Base-by-base conservation (phyloP, 2,888 invertebrate species). In the Maniola hyperantus region DNA sequence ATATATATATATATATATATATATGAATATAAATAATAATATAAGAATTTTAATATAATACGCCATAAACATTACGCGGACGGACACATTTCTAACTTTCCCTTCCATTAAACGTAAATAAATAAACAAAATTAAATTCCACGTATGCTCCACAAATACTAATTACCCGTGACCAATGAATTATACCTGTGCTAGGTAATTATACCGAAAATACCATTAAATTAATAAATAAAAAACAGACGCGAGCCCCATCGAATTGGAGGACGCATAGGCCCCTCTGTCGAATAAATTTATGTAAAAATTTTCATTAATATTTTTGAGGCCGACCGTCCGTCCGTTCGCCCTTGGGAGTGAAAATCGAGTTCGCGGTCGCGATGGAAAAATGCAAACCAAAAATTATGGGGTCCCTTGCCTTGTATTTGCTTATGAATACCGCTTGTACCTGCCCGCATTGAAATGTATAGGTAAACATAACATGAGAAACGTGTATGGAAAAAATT, bases 251-350 rank as follows among this genome's bases (percentile, higher is more conserved):
- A 86, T 87, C 83, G 85, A 77, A 80, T 83, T 82, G 80, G 77
- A 81, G 82, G 85, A 84, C 83, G 85, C 84, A 79, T 84, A 83
- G 85, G 85, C 85, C 91, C 91, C 90, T 89, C 89, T 85, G 84
- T 86, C 88, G 89, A 89, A 92, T 92, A 92, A 92, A 92, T 92
- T 92, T 92, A 92, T 92, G 92, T 91, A 92, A 91, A 92, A 92
- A 90, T 88, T 92, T 92, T 92, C 92, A 92, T 92, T 92, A 91
- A 91, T 92, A 92, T 92, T 92, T 91, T 91, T 87, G 90, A 90
- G 89, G 88, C 89, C 88, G 88, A 83, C 83, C 88, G 89, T 84
- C 86, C 89, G 89, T 84, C 86, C 90, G 88, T 76, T 81, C 83
- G 90, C 91, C 92, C 91, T 85, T 88, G 91, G 92, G 91, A 91